Conservation (phyloP, 2,113 vertebrate species). For the Tonatia bakeri region DNA sequence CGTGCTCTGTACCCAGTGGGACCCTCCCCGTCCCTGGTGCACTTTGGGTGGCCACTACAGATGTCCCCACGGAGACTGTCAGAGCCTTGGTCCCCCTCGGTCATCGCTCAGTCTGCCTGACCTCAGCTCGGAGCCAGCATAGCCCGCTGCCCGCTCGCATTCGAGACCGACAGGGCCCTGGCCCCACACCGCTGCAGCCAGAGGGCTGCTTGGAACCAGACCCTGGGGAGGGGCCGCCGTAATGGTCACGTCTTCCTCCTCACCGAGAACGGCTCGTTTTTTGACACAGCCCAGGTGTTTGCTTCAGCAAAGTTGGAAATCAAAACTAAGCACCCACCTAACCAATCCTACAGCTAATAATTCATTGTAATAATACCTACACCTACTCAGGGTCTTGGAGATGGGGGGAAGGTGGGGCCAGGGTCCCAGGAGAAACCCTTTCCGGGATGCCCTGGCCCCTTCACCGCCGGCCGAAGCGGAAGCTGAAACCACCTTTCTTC, state of each 20-base stretch:
- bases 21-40: neutral
- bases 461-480: conserved; percentile 80
- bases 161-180: neutral
- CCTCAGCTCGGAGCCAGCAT: neutral
- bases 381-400: rapidly evolving
- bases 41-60: neutral
- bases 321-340: neutral
- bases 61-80: neutral
- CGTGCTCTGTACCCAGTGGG: neutral
- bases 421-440: neutral
- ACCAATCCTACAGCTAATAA: neutral
- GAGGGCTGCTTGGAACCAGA: neutral
- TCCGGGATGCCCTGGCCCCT: rapidly evolving
- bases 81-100: neutral
- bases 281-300: neutral
- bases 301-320: neutral
- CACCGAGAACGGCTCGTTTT: rapidly evolving
- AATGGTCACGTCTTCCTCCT: rapidly evolving
- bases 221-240: rapidly evolving
- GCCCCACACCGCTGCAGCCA: rapidly evolving
- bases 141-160: neutral
- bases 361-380: rapidly evolving
- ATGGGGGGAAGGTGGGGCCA: neutral
- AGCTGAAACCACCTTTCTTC: conserved; percentile 80
- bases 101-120: neutral